Percentiles rank a stretch among this genome's conserved stretches.
Conservation (phyloP, 1,140 invertebrate genomes). For the Drosophila carrolli region DNA sequence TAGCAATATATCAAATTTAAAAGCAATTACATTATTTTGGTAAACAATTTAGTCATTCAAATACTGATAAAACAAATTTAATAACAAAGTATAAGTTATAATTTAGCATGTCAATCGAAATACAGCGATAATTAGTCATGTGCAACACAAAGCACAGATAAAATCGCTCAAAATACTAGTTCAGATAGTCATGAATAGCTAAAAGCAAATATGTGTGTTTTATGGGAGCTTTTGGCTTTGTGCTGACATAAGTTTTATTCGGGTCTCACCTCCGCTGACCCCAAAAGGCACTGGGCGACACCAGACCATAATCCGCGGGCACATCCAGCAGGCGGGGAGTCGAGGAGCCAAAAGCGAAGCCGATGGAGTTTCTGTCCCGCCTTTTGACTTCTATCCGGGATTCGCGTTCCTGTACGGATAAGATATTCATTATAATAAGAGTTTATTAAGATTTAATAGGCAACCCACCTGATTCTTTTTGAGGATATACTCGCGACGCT, state of each 20-base stretch:
- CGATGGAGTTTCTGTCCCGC: slow-evolving; percentile 88
- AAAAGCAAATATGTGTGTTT: neutral
- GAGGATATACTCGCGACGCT: slow-evolving; percentile 92
- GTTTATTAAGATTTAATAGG: neutral
- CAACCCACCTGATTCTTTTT: slow-evolving; percentile 88
- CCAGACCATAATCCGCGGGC: slow-evolving; percentile 89
- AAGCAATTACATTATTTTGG: neutral
- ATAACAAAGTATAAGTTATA: neutral
- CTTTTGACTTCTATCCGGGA: slow-evolving; percentile 91
- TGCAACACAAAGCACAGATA: slow-evolving; percentile 8
- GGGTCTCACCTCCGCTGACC: slow-evolving; percentile 88
- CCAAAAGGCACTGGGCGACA: slow-evolving; percentile 88
- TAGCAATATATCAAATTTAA: neutral
- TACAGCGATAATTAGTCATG: slow-evolving; percentile 22
- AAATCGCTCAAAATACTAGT: slow-evolving; percentile 10
- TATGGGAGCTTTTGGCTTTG: neutral
- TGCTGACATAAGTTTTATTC: neutral
- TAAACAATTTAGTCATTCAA: slow-evolving; percentile 3
- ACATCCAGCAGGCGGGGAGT: slow-evolving; percentile 93
- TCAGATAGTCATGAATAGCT: slow-evolving; percentile 14
- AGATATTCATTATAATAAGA: neutral
- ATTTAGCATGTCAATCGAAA: slow-evolving; percentile 7
- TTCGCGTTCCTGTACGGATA: slow-evolving; percentile 88
- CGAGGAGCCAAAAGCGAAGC: slow-evolving; percentile 95
- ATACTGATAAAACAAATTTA: neutral